phyloP scores from a whole-genome alignment of 2,113 vertebrate species.

The Tychaedon coryphoeus region DNA sequence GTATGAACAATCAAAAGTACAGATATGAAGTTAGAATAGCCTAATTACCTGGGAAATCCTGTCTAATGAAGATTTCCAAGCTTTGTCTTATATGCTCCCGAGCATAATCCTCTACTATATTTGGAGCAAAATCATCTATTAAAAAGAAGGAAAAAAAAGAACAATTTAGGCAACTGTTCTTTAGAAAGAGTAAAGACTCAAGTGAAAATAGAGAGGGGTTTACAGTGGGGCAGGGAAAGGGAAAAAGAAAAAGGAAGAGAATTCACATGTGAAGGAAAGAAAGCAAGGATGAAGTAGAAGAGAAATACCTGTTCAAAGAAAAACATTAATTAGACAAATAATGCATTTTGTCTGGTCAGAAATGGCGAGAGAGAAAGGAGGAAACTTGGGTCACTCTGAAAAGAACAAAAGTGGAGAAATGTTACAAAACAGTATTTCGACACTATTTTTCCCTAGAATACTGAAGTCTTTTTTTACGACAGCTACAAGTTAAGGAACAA shows the following conservation, averaged over 20 bases:
- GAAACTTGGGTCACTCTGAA: constrained; percentile 45
- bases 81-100: constrained; percentile 87
- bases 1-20: neutral
- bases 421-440: neutral
- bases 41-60: constrained; percentile 85
- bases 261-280: constrained; percentile 7
- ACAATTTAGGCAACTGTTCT: neutral
- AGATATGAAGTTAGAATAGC: neutral
- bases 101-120: constrained; percentile 79
- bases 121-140: constrained; percentile 87
- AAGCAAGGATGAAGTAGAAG: constrained; percentile 38
- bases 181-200: neutral
- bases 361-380: constrained; percentile 24
- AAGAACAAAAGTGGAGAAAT: constrained; percentile 31
- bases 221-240: neutral
- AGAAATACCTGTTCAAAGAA: constrained; percentile 51
- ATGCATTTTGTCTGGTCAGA: constrained; percentile 47
- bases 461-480: neutral
- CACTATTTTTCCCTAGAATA: neutral
- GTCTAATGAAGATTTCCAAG: constrained; percentile 85
- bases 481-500: neutral
- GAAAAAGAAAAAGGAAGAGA: neutral
- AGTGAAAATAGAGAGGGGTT: neutral
- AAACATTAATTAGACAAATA: constrained; percentile 57
- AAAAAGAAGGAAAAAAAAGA: neutral